Conservation (phyloP, 2,797 vertebrate species). For the Enteromius argenteus region DNA sequence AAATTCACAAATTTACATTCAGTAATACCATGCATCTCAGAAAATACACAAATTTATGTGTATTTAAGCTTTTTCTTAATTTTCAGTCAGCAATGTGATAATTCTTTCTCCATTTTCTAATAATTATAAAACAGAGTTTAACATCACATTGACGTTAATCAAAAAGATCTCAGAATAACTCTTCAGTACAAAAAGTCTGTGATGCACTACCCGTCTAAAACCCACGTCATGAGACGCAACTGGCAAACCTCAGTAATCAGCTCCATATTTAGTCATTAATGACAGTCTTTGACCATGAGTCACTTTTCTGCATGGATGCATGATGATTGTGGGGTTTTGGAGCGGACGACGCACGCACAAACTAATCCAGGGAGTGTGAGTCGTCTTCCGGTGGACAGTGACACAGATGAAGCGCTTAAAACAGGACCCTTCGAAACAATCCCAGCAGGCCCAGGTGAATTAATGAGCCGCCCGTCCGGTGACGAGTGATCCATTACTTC, state of each 20-base stretch:
- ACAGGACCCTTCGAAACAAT: slow-evolving; percentile 80
- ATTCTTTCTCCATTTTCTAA: not conserved
- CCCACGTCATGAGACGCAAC: slow-evolving; percentile 18
- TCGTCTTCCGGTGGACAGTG: slow-evolving; percentile 75
- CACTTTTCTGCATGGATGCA: slow-evolving; percentile 26
- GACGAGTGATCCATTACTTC: slow-evolving; percentile 99
- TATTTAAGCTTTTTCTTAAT: not conserved
- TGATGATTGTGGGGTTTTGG: slow-evolving; percentile 29
- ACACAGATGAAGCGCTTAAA: slow-evolving; percentile 95
- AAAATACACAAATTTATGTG: not conserved
- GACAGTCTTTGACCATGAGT: slow-evolving; percentile 49
- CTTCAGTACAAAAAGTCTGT: not conserved
- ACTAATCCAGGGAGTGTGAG: slow-evolving; percentile 62
- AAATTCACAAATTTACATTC: not conserved
- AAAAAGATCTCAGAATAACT: not conserved
- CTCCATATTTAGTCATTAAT: slow-evolving; percentile 67
- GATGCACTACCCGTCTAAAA: not conserved
- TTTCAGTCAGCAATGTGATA: not conserved
- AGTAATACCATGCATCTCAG: not conserved
- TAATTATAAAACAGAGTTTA: not conserved
- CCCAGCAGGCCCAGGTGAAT: slow-evolving; percentile 92
- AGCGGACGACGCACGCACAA: not conserved
- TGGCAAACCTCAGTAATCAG: slow-evolving; percentile 11
- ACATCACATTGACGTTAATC: not conserved
- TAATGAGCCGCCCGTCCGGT: slow-evolving; percentile 94